These are phyloP conservation scores for Sebastolobus altivelis DNA, from an alignment of 2,797 vertebrate species.

Conservation along the genomic window DNA sequence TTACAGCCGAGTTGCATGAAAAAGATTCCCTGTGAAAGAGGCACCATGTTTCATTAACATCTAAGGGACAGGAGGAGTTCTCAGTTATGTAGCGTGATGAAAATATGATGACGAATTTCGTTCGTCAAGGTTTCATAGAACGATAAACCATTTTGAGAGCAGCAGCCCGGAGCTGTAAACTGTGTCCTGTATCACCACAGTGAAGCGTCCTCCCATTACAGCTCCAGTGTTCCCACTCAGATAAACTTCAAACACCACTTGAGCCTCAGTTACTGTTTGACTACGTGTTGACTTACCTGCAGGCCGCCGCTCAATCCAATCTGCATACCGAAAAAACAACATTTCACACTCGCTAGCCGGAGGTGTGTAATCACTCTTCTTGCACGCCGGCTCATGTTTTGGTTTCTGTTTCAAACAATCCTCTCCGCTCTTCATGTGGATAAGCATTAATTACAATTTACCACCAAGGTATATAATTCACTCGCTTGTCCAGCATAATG, in stretches of 20 bases:
- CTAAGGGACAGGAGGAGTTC: too few relatives aligned
- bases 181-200: not conserved
- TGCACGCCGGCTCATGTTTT: not conserved
- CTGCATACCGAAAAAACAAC: not conserved
- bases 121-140: too few relatives aligned
- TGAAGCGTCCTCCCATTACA: not conserved
- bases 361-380: conserved; percentile 5
- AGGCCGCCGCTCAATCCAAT: conserved; percentile 4
- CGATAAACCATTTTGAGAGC: not conserved
- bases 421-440: too few relatives aligned
- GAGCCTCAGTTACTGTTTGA: not conserved
- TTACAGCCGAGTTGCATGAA: too few relatives aligned
- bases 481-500: conserved; percentile 14
- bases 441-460: conserved; percentile 28
- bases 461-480: not conserved
- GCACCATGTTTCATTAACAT: too few relatives aligned
- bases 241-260: conserved; percentile 2
- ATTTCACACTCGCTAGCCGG: not conserved
- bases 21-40: too few relatives aligned
- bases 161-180: not conserved
- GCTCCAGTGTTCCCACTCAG: not conserved
- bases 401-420: not conserved
- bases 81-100: too few relatives aligned
- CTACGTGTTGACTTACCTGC: conserved; percentile 25
- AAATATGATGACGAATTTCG: too few relatives aligned